Conservation (phyloP, 2,888 invertebrate genomes). For the Lithophane ornitopus region DNA sequence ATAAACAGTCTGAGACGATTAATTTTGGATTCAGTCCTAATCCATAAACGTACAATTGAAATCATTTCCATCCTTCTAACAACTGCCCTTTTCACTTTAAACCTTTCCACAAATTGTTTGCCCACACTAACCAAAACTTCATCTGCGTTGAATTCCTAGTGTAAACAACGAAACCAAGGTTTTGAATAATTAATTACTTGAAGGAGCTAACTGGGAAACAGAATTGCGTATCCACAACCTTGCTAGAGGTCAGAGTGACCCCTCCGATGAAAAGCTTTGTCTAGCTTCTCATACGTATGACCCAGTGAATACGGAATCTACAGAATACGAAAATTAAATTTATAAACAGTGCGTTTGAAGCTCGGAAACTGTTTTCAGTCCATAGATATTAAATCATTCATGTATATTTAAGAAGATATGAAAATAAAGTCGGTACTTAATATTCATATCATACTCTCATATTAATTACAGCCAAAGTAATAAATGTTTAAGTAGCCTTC, state of each 20-base stretch:
- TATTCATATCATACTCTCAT: slow-evolving; percentile 21
- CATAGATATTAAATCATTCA: slow-evolving; percentile 21
- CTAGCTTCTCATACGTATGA: neutral
- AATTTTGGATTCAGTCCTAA: slow-evolving; percentile 3
- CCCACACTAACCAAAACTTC: slow-evolving; percentile 36
- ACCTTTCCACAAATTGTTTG: slow-evolving; percentile 14
- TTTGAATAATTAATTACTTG: slow-evolving; percentile 53
- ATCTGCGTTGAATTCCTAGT: slow-evolving; percentile 35
- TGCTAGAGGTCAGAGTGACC: slow-evolving; percentile 25
- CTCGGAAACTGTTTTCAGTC: neutral
- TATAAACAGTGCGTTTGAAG: slow-evolving; percentile 18
- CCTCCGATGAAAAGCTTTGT: slow-evolving; percentile 21
- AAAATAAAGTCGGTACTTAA: slow-evolving; percentile 19
- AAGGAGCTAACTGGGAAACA: slow-evolving; percentile 12
- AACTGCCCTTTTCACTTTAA: slow-evolving; percentile 10
- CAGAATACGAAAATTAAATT: slow-evolving; percentile 9
- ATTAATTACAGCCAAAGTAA: slow-evolving; percentile 12
- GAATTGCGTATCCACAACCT: slow-evolving; percentile 25
- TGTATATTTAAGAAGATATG: slow-evolving; percentile 23
- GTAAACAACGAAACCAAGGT: slow-evolving; percentile 45
- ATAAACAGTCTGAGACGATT: neutral
- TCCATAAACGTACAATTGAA: too few relatives aligned
- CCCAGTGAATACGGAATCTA: slow-evolving; percentile 27
- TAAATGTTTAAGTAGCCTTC: neutral
- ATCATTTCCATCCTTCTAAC: too few relatives aligned